Base-by-base conservation (phyloP, 2,797 vertebrate species). In the Sorex maritimensis region DNA sequence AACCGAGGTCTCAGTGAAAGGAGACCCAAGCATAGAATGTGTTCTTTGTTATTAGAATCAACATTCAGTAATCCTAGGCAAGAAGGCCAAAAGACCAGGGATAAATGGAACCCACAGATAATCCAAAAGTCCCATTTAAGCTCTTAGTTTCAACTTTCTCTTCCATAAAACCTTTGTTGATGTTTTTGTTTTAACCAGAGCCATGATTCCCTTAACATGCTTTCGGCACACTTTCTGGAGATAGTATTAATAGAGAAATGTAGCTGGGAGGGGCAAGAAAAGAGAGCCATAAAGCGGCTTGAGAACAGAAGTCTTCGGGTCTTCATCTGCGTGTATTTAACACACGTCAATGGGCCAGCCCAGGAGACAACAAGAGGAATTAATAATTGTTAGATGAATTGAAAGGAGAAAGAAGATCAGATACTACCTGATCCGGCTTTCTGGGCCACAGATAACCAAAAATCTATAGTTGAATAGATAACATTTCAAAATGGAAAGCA, bases 11-110 rank as follows among this genome's bases (percentile, higher is more conserved):
- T 95, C 61, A 85, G 93, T 86, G 74, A 87, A 86, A 82, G 71
- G 95, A 95, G 83, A 93, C 69, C 92, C 91, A 72, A 91, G 93
- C 88, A 21, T 58, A 95, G 94, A 95, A 95, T 93, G 86, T 93
- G 93, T 72, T 93, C 90, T 97, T 96, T 95, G 96, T 96, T 96
- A 82, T 65, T 83, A 92, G 89, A 95, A 86, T 95, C 95, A 96
- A 90, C 94, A 91, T 72, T 91, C 83, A 55, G 61, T 93, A 95
- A 95, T 92, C 92, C 90, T 86, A 93, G 88, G 78, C 86, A 75
- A 93, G 74, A 67, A 69, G 55, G 49, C 82, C 65, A 82, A 81
- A 84, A 74, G 87, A 81, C 28, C 21, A 6, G 41, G 63, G 85
- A 86, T 85, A 77, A 94, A 58, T 78, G 74, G 84, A 89, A 89